phyloP scores from a whole-genome alignment of 2,113 vertebrate genomes.

The Pelecanoides urinatrix region DNA sequence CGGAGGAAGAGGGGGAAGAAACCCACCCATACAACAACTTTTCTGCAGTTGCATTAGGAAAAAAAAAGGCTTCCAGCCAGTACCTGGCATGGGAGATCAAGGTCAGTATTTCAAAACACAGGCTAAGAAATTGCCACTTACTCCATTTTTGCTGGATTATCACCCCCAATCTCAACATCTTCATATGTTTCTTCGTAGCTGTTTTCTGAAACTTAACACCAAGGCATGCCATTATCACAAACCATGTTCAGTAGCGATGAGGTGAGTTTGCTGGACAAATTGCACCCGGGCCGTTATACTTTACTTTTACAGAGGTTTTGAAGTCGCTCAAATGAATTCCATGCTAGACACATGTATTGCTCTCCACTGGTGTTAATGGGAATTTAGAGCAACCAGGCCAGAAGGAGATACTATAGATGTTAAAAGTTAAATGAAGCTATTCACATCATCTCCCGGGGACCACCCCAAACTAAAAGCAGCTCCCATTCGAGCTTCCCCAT shows the following conservation, averaged over 20 bases:
- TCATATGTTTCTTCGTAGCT: constrained; percentile 81
- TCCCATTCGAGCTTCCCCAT: neutral
- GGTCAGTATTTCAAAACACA: neutral
- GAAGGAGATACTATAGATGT: neutral
- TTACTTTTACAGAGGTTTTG: neutral
- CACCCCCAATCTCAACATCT: constrained; percentile 68
- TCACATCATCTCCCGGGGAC: neutral
- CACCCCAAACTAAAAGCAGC: neutral
- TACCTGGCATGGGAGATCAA: neutral
- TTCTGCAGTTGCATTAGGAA: neutral
- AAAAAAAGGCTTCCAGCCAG: neutral
- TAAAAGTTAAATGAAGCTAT: neutral
- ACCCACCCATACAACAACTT: neutral
- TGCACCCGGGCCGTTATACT: neutral
- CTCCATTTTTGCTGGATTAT: constrained; percentile 36
- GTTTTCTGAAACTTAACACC: constrained; percentile 78
- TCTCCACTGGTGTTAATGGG: neutral
- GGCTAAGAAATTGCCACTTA: constrained; percentile 49
- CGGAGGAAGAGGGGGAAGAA: neutral
- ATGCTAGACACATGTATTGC: neutral
- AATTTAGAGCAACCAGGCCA: neutral
- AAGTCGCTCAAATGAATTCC: neutral
- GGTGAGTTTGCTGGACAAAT: constrained; percentile 18
- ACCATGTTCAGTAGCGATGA: neutral
- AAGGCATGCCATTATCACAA: neutral